These are phyloP conservation scores for Phrynocephalus forsythii DNA, from an alignment of 2,797 vertebrate species.

Conservation along the genomic window DNA sequence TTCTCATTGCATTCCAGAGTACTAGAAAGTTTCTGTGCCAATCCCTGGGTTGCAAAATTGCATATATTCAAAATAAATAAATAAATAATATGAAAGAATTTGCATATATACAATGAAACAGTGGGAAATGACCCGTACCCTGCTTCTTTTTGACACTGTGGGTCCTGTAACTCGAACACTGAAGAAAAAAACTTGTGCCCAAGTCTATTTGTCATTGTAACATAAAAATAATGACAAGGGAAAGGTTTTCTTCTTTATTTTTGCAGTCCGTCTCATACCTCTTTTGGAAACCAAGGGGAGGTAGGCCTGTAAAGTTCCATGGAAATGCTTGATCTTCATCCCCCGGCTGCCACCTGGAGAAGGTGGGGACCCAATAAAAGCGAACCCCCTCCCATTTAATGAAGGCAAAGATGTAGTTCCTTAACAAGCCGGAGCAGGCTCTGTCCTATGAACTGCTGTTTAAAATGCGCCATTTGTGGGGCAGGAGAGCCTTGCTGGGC, in stretches of 20 bases:
- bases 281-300: conserved; percentile 36
- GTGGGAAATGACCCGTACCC: neutral
- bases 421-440: conserved; percentile 65
- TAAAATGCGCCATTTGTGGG: conserved; percentile 70
- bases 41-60: neutral
- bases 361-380: conserved; percentile 58
- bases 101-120: neutral
- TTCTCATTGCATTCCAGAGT: too few relatives aligned
- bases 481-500: conserved; percentile 64
- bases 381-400: conserved; percentile 52
- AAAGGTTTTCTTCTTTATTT: conserved; percentile 37
- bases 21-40: too few relatives aligned
- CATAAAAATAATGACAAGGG: conserved; percentile 23
- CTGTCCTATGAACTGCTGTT: conserved; percentile 64
- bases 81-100: neutral
- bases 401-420: conserved; percentile 66
- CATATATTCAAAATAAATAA: neutral
- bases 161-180: neutral
- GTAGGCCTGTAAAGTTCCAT: conserved; percentile 41
- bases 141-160: neutral
- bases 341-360: conserved; percentile 25
- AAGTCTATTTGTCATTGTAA: conserved; percentile 45
- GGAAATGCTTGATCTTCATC: neutral
- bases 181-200: conserved; percentile 14
- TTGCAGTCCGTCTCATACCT: conserved; percentile 42